Evolutionary conservation across 1,140 invertebrate species (phyloP).

Genomic region (Drosophila paulistorum): DNA sequence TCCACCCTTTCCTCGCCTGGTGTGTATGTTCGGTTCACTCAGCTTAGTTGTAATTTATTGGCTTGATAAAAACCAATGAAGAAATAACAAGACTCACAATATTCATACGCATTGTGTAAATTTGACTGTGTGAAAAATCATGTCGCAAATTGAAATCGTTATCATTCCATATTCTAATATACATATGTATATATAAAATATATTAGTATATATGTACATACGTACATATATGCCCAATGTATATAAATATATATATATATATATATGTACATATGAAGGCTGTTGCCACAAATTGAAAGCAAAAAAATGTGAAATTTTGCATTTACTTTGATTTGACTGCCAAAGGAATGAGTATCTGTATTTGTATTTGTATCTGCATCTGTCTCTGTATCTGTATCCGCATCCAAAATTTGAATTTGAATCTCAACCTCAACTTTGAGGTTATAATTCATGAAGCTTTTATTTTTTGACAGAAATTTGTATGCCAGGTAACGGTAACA

Average conservation of each 20-base stretch:
- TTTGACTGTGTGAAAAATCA: slow-evolving; percentile 51
- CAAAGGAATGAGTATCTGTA: slow-evolving; percentile 1
- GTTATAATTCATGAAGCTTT: slow-evolving; percentile 67
- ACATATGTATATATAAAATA: no score
- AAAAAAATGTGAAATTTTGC: slow-evolving; percentile 57
- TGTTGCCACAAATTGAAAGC: slow-evolving; percentile 40
- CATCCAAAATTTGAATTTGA: slow-evolving; percentile 7
- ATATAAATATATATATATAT: not conserved
- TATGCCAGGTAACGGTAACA: slow-evolving; percentile 43
- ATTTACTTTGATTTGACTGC: slow-evolving; percentile 62
- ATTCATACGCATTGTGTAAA: slow-evolving; percentile 64
- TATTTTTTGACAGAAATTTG: slow-evolving; percentile 15
- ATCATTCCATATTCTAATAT: slow-evolving; percentile 20
- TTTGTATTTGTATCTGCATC: not conserved
- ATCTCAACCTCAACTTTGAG: slow-evolving; percentile 39
- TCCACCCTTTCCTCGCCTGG: no score
- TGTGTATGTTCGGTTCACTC: not conserved
- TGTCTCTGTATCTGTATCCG: not conserved
- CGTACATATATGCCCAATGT: no score
- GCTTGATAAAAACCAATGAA: slow-evolving; percentile 72
- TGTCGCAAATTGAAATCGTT: slow-evolving; percentile 34
- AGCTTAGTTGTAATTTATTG: slow-evolving; percentile 69
- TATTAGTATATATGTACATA: not conserved
- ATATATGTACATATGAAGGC: not conserved
- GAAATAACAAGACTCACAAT: slow-evolving; percentile 58